Base-by-base conservation (phyloP, 2,888 invertebrate species). In the Cyrtodaria siliqua region DNA sequence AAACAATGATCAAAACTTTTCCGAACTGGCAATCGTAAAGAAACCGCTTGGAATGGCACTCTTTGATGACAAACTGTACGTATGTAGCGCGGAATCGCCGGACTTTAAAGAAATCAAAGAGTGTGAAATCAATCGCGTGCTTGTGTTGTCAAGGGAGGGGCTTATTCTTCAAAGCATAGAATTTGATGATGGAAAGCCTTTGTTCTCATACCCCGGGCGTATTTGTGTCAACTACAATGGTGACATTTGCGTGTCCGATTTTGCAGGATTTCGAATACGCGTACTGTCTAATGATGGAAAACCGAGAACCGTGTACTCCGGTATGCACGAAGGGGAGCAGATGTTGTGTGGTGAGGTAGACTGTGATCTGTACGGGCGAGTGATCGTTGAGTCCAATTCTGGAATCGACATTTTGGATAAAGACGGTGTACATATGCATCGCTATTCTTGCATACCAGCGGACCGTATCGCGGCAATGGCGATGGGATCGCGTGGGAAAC, bases 121-220 rank as follows among this genome's bases (percentile, higher is more conserved):
- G 18, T 29, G 60, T 60, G n/a, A 53, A n/a, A 63, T 33, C 12
- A 33, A 33, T 33, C 33, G 63, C 24, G 40, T 63, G 2, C 12
- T 63, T 20, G 63, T 63, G 6, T 52, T 63, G 20, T 53, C 63
- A 6, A 40, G 33, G 16, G 23, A 53, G 33, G 63, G 63, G 38
- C n/a, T n/a, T 1, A 24, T 63, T 14, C 52, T 24, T 4, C 52
- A 53, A 20, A 26, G 38, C 16, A 52, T 63, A 9, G 63, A 63
- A 33, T 63, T 63, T 18, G 50, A 12, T n/a, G 53, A 53, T 26
- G 63, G 63, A 27, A 53, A 12, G 8, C 23, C 40, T 2, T 27
- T 53, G 0, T 63, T 63, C 24, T 3, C 53, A n/a, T 63, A 33
- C 24, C 63, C 42, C n/a, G 63, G 53, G 29, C 27, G 24, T 8